Base-by-base conservation (phyloP, 2,797 vertebrate genomes). In the Trematomus bernacchii region DNA sequence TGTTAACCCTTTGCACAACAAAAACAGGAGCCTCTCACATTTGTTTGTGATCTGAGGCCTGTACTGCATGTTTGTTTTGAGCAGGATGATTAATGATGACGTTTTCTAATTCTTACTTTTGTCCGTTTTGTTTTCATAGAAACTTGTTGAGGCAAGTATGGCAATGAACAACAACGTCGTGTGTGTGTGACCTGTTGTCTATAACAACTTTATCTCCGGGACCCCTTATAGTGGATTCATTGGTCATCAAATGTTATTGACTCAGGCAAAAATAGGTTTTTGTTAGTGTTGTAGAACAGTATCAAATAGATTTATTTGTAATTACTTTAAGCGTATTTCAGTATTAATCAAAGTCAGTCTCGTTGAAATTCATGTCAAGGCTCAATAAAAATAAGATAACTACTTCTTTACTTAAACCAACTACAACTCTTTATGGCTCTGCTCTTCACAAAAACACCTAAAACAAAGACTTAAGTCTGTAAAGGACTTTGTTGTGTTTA, bases 81-180 rank as follows among this genome's bases (percentile, higher is more conserved):
- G 47, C 52, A 18, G 58, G 61, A 74, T 80, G 52, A 64, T 82
- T 79, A 78, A 46, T 71, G 42, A 78, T 79, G 18, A 70, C 71
- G 67, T 82, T 90, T 52, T 93, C 94, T 96, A 94, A 96, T 90
- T 74, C 77, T 89, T 84, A 77, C 85, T 86, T 64, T 91, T 94
- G 91, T 95, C 94, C 90, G 63, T 96, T 98, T 96, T 96, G 92
- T 97, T 96, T 97, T 97, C 94, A 86, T 98, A 99, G 98, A 99
- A 98, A 97, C 95, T 97, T 96, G 94, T 98, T 94, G 96, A 98
- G 97, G 97, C 97, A 99, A 99, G 98, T 99, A 99, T 98, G 87
- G 88, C 85, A 94, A 87, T 85, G 86, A 84, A 59, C 62, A n/a
- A 18, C 48, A 15, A 86, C 89, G 75, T 80, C 90, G 76, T 94